phyloP scores from a whole-genome alignment of 1,140 invertebrate genomes.

The Thaumetopoea pityocampa region DNA sequence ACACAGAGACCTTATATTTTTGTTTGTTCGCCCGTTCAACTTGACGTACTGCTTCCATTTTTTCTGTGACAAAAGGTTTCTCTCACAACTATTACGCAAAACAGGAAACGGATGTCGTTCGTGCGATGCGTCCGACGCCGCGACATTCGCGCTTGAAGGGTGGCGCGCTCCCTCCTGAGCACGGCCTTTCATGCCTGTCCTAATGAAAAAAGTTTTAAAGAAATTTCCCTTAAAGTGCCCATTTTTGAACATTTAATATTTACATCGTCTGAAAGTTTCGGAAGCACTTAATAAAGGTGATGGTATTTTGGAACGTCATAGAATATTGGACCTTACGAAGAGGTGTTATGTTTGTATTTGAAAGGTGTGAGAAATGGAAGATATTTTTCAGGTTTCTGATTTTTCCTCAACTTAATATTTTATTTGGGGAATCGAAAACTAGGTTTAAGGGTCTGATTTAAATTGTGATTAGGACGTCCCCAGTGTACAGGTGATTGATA shows the following conservation, averaged over 20 bases:
- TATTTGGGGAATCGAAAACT: too few relatives aligned
- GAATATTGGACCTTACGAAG: too few relatives aligned
- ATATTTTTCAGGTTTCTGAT: too few relatives aligned
- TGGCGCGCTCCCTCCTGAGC: neutral
- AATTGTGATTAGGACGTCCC: too few relatives aligned
- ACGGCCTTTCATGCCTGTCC: conserved; percentile 1
- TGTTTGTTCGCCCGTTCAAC: too few relatives aligned
- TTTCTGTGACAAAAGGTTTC: conserved; percentile 13
- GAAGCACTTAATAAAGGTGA: conserved; percentile 1
- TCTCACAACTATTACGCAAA: conserved; percentile 27
- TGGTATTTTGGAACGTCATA: neutral
- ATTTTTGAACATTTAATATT: conserved; percentile 14
- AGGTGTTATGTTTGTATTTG: too few relatives aligned
- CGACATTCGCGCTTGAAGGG: conserved; percentile 3
- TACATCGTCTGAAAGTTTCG: neutral
- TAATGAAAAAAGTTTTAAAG: conserved; percentile 20
- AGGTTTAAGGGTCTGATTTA: too few relatives aligned
- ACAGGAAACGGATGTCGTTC: conserved; percentile 21
- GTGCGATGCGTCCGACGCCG: conserved; percentile 7
- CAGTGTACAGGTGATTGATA: too few relatives aligned
- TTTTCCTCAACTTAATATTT: too few relatives aligned
- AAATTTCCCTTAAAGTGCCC: conserved; percentile 2
- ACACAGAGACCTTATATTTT: too few relatives aligned
- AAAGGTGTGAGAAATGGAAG: too few relatives aligned
- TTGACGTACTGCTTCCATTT: neutral